Evolutionary conservation across 2,888 invertebrate genomes (phyloP).

Genomic region (Eueremaeus valkanovi): DNA sequence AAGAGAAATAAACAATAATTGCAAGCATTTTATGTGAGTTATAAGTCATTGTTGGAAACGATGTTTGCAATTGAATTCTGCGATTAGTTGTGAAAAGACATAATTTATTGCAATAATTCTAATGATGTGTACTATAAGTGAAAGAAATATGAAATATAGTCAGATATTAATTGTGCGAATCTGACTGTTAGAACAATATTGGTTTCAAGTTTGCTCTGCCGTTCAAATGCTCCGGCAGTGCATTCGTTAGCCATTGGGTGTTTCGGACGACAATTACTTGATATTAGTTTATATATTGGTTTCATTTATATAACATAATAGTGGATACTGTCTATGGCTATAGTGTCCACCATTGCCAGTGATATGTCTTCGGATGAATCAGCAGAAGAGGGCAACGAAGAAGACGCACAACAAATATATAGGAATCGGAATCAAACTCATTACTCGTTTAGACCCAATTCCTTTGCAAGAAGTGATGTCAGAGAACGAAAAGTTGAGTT

Average conservation of each 20-base stretch:
- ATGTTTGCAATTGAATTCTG: neutral
- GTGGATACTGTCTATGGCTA: too few species aligned
- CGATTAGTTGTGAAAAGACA: neutral
- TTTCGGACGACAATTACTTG: too few species aligned
- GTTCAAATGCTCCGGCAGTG: too few species aligned
- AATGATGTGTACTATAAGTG: neutral
- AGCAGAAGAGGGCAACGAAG: neutral
- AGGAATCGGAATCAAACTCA: neutral
- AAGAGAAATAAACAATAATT: neutral
- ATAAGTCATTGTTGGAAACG: neutral
- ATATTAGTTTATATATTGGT: too few species aligned
- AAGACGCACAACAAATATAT: neutral
- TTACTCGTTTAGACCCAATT: neutral
- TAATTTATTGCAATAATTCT: neutral
- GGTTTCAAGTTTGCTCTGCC: too few species aligned
- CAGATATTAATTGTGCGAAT: neutral
- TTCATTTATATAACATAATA: too few species aligned
- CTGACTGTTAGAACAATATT: neutral
- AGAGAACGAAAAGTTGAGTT: slow-evolving; percentile 11
- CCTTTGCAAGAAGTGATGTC: neutral
- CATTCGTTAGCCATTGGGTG: too few species aligned
- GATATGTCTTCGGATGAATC: neutral
- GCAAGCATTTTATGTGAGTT: too few species aligned
- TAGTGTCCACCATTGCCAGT: neutral
- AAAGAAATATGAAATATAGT: neutral